Conservation (phyloP, 1,140 invertebrate species). For the Plutomurus gul region DNA sequence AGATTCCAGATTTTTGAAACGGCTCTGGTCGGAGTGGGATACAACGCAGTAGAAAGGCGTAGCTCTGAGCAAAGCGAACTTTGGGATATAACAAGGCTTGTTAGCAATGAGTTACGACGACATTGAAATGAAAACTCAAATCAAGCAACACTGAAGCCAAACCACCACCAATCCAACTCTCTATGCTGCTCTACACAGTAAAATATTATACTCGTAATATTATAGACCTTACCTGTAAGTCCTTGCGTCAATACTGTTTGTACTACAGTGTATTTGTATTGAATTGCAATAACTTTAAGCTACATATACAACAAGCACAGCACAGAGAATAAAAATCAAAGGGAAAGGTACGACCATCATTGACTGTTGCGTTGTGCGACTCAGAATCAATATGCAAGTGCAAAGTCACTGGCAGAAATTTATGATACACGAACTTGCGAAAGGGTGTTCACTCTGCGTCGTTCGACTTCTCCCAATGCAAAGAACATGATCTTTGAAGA, state of each 20-base stretch:
- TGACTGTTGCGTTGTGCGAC: not conserved
- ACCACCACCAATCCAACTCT: no score
- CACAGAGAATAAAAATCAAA: not conserved
- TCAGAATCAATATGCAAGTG: slow-evolving; percentile 1
- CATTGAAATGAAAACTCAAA: not conserved
- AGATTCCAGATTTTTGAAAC: no score
- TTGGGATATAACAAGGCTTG: not conserved
- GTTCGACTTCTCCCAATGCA: not conserved
- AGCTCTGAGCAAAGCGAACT: no score
- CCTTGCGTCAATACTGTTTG: no score
- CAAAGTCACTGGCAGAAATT: not conserved
- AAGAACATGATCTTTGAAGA: not conserved
- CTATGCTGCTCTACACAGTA: not conserved
- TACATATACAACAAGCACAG: not conserved
- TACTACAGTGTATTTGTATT: no score
- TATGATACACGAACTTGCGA: not conserved
- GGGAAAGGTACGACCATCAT: no score
- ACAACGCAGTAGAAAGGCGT: not conserved
- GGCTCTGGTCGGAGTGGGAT: no score
- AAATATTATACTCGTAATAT: not conserved
- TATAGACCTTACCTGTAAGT: no score
- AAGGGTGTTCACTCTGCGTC: slow-evolving; percentile 3
- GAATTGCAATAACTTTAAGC: not conserved
- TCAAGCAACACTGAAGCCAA: not conserved
- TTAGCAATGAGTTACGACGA: slow-evolving; percentile 14